A percentile compares a stretch with the other conserved stretches of the same genome.
These are phyloP conservation scores for Callospermophilus lateralis DNA, from an alignment of 2,113 vertebrate species.

Conservation along the genomic window DNA sequence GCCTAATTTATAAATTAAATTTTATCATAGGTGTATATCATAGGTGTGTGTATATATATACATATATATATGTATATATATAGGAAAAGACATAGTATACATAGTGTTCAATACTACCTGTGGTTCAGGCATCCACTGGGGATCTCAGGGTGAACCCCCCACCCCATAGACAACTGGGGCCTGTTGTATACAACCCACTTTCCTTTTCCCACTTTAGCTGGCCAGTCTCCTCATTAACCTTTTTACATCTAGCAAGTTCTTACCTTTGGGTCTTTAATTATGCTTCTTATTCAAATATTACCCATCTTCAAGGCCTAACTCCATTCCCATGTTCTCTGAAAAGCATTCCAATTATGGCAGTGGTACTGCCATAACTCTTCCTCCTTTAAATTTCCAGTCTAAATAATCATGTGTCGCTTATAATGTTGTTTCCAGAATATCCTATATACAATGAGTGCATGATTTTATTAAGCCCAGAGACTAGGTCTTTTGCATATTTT, in stretches of 20 bases:
- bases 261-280: constrained; percentile 15
- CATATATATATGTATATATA: too few species aligned
- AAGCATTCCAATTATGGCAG: not conserved
- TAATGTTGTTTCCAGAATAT: not conserved
- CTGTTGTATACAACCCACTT: not conserved
- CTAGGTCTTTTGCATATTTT: not conserved
- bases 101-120: not conserved
- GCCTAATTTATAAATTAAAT: not conserved
- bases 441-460: not conserved
- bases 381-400: constrained; percentile 19
- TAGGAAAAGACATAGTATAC: not conserved
- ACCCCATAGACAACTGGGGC: not conserved
- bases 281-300: constrained; percentile 34
- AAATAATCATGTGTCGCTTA: not conserved
- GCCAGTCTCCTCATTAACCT: not conserved
- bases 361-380: not conserved
- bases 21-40: not conserved
- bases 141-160: too few species aligned
- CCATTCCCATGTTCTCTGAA: not conserved
- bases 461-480: not conserved
- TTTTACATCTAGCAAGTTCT: not conserved
- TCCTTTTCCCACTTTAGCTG: not conserved
- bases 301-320: not conserved
- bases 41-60: too few species aligned
- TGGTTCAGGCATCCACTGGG: not conserved